Evolutionary conservation across 2,888 invertebrate species (phyloP), one percentile per base, ranked within the genome.

Genomic region (Athetis lepigone): DNA sequence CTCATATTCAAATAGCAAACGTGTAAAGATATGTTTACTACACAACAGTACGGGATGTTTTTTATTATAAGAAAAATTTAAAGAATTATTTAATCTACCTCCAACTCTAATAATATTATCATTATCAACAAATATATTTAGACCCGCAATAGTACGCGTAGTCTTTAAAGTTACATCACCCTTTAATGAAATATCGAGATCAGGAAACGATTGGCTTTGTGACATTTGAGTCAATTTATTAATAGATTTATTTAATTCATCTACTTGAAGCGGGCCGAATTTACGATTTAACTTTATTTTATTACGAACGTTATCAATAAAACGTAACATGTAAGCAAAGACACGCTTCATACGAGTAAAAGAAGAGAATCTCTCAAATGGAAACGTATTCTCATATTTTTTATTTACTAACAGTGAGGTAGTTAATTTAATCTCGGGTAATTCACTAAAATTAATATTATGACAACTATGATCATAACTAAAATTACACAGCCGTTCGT

Each of bases 91-190:
- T 25, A 45, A 25, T 1, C 25, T 47, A 47, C 29, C 29, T 7
- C 47, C 47, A 29, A 47, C 47, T 18, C 29, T 18, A 29, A 47
- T 29, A 29, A 45, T 45, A 16, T 45, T 45, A 45, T 16, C 16
- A 25, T 45, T 3, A 11, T 45, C 45, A 25, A 45, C 25, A 45
- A 45, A 45, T 25, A 25, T 25, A 3, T 16, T 43, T 13, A 43
- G n/a, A n/a, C n/a, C n/a, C n/a, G n/a, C n/a, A n/a, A n/a, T n/a
- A n/a, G n/a, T n/a, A n/a, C n/a, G n/a, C n/a, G n/a, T n/a, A n/a
- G n/a, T n/a, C n/a, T n/a, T n/a, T n/a, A n/a, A n/a, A n/a, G n/a
- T n/a, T n/a, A n/a, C n/a, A n/a, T n/a, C n/a, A n/a, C n/a, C n/a
- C n/a, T n/a, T n/a, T n/a, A n/a, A n/a, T n/a, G n/a, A n/a, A n/a